These are phyloP conservation scores for Dinomys branickii DNA, from an alignment of 2,113 vertebrate species.

Conservation along the genomic window DNA sequence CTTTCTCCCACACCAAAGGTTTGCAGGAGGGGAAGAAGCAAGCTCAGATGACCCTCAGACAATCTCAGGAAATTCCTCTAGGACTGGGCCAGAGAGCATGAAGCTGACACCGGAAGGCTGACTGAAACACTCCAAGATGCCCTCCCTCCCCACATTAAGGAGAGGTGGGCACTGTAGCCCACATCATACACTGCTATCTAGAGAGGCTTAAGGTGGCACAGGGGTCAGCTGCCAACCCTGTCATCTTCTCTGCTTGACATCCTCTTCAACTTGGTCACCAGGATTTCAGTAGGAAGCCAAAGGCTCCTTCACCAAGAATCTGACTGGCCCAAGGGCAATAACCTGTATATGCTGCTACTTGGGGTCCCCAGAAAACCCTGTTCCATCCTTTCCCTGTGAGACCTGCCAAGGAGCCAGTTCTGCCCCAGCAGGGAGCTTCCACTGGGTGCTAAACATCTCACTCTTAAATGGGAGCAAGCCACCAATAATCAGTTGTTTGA, in stretches of 20 bases:
- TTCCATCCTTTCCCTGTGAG: background rate
- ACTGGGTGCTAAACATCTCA: background rate
- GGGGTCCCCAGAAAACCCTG: background rate
- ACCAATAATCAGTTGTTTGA: constrained; percentile 50
- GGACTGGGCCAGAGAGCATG: background rate
- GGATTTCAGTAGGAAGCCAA: background rate
- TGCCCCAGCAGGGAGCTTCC: background rate
- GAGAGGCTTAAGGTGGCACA: background rate
- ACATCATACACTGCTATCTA: background rate
- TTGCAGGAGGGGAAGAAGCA: background rate
- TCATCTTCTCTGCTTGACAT: too few relatives aligned
- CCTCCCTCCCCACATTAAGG: background rate
- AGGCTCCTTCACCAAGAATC: background rate
- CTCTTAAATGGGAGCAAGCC: background rate
- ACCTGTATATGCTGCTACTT: background rate
- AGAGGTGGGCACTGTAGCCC: background rate
- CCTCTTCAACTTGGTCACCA: background rate
- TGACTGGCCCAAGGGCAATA: background rate
- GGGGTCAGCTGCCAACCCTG: background rate
- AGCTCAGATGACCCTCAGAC: background rate
- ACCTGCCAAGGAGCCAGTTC: background rate
- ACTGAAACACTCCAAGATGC: background rate
- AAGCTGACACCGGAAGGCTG: background rate
- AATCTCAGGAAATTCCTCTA: background rate
- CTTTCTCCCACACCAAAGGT: background rate